Percentiles rank a stretch among this genome's conserved stretches.
phyloP scores from a whole-genome alignment of 2,113 vertebrate species.

The Melanocharis versteri region DNA sequence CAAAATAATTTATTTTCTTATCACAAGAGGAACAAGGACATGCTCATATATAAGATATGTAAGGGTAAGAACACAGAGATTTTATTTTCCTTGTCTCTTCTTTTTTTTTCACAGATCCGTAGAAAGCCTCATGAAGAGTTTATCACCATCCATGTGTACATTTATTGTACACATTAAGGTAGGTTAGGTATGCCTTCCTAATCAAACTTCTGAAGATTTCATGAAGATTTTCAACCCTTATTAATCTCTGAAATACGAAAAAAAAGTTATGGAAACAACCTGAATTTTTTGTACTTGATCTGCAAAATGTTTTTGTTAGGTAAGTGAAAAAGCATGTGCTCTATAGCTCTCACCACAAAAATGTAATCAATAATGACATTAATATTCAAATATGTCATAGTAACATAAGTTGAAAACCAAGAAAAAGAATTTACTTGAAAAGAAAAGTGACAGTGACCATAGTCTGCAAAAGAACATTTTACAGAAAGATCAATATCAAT shows the following conservation, averaged over 20 bases:
- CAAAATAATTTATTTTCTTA: background rate
- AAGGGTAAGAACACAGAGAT: background rate
- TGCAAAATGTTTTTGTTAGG: background rate
- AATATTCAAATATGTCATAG: background rate
- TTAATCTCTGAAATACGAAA: background rate
- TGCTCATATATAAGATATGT: background rate
- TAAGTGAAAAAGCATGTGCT: background rate
- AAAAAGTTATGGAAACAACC: background rate
- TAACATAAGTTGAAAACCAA: background rate
- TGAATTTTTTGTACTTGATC: accelerated
- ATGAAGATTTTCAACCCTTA: background rate
- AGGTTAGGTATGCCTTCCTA: background rate
- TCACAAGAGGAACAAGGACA: background rate
- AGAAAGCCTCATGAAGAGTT: background rate
- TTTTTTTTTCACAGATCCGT: background rate
- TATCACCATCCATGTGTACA: background rate
- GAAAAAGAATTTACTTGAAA: background rate
- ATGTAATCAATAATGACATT: background rate
- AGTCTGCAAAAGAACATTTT: background rate
- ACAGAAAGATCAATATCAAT: background rate
- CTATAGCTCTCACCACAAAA: background rate
- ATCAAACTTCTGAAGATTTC: background rate
- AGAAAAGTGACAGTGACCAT: background rate
- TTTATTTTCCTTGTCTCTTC: background rate
- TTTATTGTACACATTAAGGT: background rate